Conservation (phyloP, 2,113 vertebrate species). For the Hemicordylus capensis region DNA sequence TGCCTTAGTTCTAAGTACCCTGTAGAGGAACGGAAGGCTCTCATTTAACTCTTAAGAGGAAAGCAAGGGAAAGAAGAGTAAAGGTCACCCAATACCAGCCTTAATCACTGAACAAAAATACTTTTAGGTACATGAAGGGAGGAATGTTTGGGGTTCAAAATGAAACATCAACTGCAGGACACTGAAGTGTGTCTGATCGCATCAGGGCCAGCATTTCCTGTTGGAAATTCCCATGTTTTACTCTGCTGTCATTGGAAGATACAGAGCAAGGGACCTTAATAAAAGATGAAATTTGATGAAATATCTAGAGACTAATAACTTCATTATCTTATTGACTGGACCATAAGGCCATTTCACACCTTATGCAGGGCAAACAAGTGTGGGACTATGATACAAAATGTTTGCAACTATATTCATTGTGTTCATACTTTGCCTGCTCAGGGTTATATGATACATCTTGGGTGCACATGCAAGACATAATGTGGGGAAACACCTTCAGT, state of each 20-base stretch:
- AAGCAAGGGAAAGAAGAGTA: slow-evolving; percentile 75
- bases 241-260: slow-evolving; percentile 20
- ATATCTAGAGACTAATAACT: not conserved
- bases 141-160: slow-evolving; percentile 72
- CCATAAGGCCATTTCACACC: not conserved
- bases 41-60: slow-evolving; percentile 83
- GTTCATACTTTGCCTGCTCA: not conserved
- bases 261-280: not conserved
- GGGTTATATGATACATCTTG: not conserved
- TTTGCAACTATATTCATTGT: not conserved
- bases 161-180: slow-evolving; percentile 68
- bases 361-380: not conserved
- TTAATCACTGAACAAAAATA: slow-evolving; percentile 77
- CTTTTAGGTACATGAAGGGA: slow-evolving; percentile 66
- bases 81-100: slow-evolving; percentile 80
- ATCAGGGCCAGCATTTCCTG: slow-evolving; percentile 68
- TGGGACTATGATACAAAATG: not conserved
- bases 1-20: slow-evolving; percentile 77
- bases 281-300: slow-evolving; percentile 24
- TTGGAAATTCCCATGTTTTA: slow-evolving; percentile 51
- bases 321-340: not conserved
- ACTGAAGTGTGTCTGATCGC: slow-evolving; percentile 69
- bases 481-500: not conserved
- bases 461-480: not conserved
- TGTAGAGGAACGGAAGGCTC: slow-evolving; percentile 82